A percentile compares a stretch with the other conserved stretches of the same genome.
phyloP scores from a whole-genome alignment of 2,113 vertebrate genomes.

The Aspidoscelis tigris region DNA sequence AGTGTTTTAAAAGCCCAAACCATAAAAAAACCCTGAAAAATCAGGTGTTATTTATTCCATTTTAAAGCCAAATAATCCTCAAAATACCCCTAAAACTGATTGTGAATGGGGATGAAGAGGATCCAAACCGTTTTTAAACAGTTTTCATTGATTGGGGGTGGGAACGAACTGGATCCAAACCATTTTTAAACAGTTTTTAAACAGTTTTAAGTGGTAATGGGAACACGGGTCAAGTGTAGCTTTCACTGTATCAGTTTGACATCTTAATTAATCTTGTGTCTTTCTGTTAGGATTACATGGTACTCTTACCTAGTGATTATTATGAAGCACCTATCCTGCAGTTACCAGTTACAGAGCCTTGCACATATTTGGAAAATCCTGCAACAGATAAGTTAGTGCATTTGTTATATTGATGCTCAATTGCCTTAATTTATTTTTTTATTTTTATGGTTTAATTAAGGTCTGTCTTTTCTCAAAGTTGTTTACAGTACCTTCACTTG shows the following conservation, averaged over 20 bases:
- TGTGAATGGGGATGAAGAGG: no score
- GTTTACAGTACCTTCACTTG: conserved; percentile 89
- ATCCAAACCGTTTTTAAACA: no score
- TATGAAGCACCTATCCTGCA: conserved; percentile 87
- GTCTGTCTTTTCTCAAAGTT: conserved; percentile 74
- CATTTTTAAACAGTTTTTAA: no score
- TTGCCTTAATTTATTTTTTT: conserved; percentile 24
- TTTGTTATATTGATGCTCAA: not conserved
- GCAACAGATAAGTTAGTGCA: conserved; percentile 83
- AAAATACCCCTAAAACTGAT: no score
- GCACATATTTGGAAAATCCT: conserved; percentile 62
- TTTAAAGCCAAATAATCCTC: no score
- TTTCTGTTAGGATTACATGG: conserved; percentile 87
- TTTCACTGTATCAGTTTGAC: not conserved
- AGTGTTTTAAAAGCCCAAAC: no score
- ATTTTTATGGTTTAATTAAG: conserved; percentile 32
- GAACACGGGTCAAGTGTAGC: not conserved
- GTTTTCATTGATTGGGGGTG: no score
- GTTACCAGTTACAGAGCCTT: conserved; percentile 84
- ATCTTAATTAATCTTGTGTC: conserved; percentile 23
- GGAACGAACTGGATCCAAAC: no score
- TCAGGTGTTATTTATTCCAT: no score
- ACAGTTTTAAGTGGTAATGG: no score
- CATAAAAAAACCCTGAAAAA: no score
- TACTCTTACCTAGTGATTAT: conserved; percentile 90